Evolutionary conservation across 2,797 vertebrate species (phyloP).

Genomic region (Macrochelys suwanniensis): DNA sequence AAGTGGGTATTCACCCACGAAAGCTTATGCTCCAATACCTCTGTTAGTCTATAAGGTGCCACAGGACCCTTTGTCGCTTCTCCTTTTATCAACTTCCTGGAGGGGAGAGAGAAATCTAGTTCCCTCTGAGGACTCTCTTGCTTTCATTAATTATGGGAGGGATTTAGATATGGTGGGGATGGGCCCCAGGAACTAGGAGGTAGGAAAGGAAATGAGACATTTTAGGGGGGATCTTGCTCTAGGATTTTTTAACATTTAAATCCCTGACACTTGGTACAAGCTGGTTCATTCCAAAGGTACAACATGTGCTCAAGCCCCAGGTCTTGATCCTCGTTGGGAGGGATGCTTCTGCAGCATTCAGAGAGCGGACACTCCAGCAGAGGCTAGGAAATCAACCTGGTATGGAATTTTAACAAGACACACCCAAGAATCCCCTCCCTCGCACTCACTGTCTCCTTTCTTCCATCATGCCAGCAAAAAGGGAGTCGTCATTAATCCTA

Average conservation of each 20-base stretch:
- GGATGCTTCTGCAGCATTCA: neutral
- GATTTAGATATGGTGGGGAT: neutral
- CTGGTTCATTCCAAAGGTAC: neutral
- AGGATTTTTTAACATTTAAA: neutral
- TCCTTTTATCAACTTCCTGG: neutral
- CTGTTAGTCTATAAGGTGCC: too few species aligned
- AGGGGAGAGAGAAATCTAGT: neutral
- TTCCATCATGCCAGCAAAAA: neutral
- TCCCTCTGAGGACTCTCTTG: neutral
- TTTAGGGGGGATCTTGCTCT: neutral
- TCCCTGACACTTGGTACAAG: neutral
- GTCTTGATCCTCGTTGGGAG: neutral
- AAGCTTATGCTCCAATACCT: too few species aligned
- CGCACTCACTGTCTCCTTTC: neutral
- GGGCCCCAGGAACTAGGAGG: neutral
- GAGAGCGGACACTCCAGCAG: neutral
- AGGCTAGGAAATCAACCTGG: accelerated
- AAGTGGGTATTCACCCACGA: too few species aligned
- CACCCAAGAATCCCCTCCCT: neutral
- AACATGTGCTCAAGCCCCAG: neutral
- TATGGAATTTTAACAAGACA: accelerated
- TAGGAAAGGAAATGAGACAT: neutral
- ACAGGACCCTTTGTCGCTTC: too few species aligned
- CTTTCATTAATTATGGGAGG: neutral
- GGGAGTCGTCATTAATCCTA: neutral